Base-by-base conservation (phyloP, 2,113 vertebrate species). In the Beaufortia kweichowensis region DNA sequence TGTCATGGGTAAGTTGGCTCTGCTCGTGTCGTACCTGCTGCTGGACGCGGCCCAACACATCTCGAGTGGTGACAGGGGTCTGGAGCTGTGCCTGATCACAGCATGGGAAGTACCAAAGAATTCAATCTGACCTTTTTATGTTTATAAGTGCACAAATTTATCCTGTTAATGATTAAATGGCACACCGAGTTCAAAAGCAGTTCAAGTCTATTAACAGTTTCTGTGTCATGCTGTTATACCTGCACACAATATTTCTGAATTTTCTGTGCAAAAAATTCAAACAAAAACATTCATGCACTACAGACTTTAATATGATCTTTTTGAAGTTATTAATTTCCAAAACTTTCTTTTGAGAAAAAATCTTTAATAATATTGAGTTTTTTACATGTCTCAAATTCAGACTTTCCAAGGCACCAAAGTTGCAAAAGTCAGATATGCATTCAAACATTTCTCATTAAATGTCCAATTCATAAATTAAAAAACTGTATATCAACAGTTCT, bases 11-110 rank as follows among this genome's bases (percentile, higher is more conserved):
- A 15, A 14, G 50, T 23, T 62, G 71, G 62, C 41, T 39, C 41
- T 46, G 61, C 48, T 53, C 57, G 3, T 33, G 3, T 39, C 87
- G 81, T 65, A 62, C 64, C 81, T 91, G 86, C 77, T 83, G 91
- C 81, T 90, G 82, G 81, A 93, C 90, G 48, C 3, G 69, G 85
- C 86, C 88, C 29, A 89, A 77, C 23, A 87, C 87, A 83, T 94
- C 87, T 79, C 85, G 79, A 26, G 90, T 86, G 82, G 77, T 92
- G 81, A 88, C 79, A 28, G 80, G 77, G 31, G 77, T 89, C 86
- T 87, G 87, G 35, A 91, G 80, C 82, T 92, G 92, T 73, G 84
- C 76, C 82, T 84, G 63, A 12, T 19, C 2, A 57, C 3, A 43
- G 21, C 14, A 19, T 43, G 29, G n/a, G 48, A 33, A 10, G 6